These are phyloP conservation scores for Plutella xylostella DNA, from an alignment of 2,888 invertebrate genomes.

Conservation along the genomic window DNA sequence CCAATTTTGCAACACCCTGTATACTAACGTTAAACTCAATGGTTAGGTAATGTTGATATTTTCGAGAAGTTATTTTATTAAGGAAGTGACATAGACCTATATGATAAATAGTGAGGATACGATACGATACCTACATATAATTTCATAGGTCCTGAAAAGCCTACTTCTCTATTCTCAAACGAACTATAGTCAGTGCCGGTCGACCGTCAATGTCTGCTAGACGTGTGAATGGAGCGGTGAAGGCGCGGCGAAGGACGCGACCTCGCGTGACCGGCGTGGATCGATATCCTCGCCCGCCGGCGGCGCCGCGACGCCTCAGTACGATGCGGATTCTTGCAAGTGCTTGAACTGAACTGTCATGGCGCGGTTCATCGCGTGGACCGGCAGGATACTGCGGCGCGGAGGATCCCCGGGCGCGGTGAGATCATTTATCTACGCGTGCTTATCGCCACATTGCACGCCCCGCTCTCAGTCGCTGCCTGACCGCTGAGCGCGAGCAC, in stretches of 20 bases:
- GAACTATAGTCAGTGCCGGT: not conserved
- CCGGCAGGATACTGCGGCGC: constrained; percentile 54
- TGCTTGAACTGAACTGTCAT: constrained; percentile 28
- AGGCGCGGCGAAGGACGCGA: constrained; percentile 69
- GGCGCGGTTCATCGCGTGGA: constrained; percentile 33
- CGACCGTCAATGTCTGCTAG: constrained; percentile 16
- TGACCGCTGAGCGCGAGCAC: constrained; percentile 61
- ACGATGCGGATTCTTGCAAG: constrained; percentile 45
- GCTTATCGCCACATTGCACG: constrained; percentile 43
- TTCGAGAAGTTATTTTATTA: too few species aligned
- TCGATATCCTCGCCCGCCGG: constrained; percentile 42
- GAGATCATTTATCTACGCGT: constrained; percentile 57
- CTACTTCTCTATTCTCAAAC: not conserved
- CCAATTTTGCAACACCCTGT: too few species aligned
- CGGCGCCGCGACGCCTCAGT: constrained; percentile 40
- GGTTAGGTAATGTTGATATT: too few species aligned
- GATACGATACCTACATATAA: too few species aligned
- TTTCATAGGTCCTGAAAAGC: not conserved
- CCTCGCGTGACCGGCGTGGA: constrained; percentile 57
- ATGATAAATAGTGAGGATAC: too few species aligned
- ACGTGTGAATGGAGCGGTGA: constrained; percentile 31
- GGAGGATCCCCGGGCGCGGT: constrained; percentile 64
- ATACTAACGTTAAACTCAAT: too few species aligned
- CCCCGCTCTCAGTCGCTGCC: constrained; percentile 57
- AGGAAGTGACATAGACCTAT: too few species aligned